Conservation (phyloP, 92 coral and sea anemone species). For the Bergia sp. region DNA sequence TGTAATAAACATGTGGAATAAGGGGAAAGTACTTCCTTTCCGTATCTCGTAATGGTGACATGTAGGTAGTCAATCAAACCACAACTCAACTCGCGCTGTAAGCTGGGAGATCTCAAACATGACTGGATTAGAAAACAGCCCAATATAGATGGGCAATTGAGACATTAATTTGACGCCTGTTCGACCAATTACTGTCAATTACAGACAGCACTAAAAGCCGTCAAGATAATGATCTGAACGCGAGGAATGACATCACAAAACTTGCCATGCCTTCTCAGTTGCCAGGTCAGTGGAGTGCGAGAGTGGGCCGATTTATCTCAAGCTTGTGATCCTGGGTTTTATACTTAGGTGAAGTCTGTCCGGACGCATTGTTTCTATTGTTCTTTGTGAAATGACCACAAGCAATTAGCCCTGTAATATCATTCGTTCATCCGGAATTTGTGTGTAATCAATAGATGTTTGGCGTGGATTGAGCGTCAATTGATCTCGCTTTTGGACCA, state of each 20-base stretch:
- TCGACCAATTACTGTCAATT: slow-evolving; percentile 49
- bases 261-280: not conserved
- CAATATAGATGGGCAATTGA: slow-evolving; percentile 30
- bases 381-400: slow-evolving; percentile 19
- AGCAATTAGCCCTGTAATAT: not conserved
- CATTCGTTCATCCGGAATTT: slow-evolving; percentile 28
- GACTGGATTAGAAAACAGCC: slow-evolving; percentile 20
- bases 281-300: not conserved
- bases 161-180: slow-evolving; percentile 33
- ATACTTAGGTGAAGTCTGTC: slow-evolving; percentile 22
- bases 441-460: slow-evolving; percentile 37
- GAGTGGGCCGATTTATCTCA: not conserved
- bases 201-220: slow-evolving; percentile 32
- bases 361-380: slow-evolving; percentile 23
- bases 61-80: not conserved
- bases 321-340: not conserved
- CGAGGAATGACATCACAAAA: slow-evolving; percentile 18
- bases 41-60: slow-evolving; percentile 1
- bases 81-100: slow-evolving; percentile 6
- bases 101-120: slow-evolving; percentile 15
- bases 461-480: slow-evolving; percentile 45
- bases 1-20: slow-evolving; percentile 24
- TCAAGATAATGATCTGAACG: slow-evolving; percentile 36
- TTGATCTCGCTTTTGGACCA: slow-evolving; percentile 20
- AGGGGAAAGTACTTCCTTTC: not conserved